These are phyloP conservation scores for Cryptotis parvus DNA, from an alignment of 2,113 vertebrate genomes.

Conservation along the genomic window DNA sequence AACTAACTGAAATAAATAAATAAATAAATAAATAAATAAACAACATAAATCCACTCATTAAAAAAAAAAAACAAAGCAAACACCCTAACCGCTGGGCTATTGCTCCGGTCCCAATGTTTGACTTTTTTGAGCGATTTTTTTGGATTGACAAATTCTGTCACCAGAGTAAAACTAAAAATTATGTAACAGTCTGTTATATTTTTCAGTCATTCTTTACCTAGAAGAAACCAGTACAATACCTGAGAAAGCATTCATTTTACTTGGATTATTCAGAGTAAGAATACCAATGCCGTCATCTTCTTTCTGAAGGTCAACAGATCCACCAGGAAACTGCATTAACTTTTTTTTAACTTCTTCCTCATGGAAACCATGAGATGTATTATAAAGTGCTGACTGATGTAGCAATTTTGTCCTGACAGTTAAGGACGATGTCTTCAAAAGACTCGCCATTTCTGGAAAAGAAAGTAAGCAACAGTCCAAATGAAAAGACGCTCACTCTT, in stretches of 20 bases:
- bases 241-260: constrained; percentile 95
- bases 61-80: too few species aligned
- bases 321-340: constrained; percentile 91
- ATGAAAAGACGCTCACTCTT: background rate
- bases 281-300: constrained; percentile 91
- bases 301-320: constrained; percentile 92
- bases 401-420: constrained; percentile 75
- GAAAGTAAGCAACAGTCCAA: background rate
- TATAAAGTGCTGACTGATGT: constrained; percentile 88
- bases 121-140: background rate
- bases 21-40: too few species aligned
- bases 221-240: constrained; percentile 85
- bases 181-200: background rate
- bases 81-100: too few species aligned
- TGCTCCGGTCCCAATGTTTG: too few species aligned
- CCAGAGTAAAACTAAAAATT: background rate
- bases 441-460: constrained; percentile 90
- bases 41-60: too few species aligned
- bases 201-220: background rate
- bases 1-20: too few species aligned
- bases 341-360: constrained; percentile 89
- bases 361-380: constrained; percentile 85
- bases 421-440: constrained; percentile 84
- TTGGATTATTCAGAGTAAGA: constrained; percentile 94
- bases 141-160: background rate